These are phyloP conservation scores for Lumbricus terrestris DNA, from an alignment of 2,888 invertebrate species.

Conservation along the genomic window DNA sequence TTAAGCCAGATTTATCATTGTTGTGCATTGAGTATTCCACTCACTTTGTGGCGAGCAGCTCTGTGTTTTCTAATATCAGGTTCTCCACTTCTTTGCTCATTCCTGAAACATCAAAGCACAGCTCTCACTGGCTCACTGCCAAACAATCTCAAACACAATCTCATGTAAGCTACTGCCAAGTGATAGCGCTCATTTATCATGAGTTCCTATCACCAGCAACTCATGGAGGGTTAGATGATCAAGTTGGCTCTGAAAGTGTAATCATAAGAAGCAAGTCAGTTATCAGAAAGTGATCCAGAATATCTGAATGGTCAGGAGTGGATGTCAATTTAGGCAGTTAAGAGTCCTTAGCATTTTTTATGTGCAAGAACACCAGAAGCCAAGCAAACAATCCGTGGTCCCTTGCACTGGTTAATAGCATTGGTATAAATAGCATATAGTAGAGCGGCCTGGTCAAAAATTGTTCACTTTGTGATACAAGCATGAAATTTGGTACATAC, in stretches of 20 bases:
- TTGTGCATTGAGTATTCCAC: conserved; percentile 49
- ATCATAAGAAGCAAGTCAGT: background rate
- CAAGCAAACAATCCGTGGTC: background rate
- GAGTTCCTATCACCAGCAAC: background rate
- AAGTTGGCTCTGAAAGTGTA: background rate
- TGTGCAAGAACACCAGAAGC: background rate
- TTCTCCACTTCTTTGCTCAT: conserved; percentile 99
- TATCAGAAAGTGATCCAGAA: background rate
- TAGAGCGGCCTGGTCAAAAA: too few relatives aligned
- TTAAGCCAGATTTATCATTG: background rate
- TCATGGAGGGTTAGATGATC: background rate
- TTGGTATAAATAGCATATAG: too few relatives aligned
- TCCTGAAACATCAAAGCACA: conserved; percentile 66
- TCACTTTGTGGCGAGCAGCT: conserved; percentile 94
- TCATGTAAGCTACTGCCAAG: background rate
- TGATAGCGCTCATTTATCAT: background rate
- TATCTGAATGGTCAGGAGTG: background rate
- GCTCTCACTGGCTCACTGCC: background rate
- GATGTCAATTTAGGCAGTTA: background rate
- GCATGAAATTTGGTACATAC: too few relatives aligned
- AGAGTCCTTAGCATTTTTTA: background rate
- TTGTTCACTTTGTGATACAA: too few relatives aligned
- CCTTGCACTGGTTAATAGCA: background rate
- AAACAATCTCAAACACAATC: background rate
- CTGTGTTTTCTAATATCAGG: conserved; percentile 96